These are phyloP conservation scores for Phortica okadai DNA, from an alignment of 2,888 invertebrate species.

Conservation along the genomic window DNA sequence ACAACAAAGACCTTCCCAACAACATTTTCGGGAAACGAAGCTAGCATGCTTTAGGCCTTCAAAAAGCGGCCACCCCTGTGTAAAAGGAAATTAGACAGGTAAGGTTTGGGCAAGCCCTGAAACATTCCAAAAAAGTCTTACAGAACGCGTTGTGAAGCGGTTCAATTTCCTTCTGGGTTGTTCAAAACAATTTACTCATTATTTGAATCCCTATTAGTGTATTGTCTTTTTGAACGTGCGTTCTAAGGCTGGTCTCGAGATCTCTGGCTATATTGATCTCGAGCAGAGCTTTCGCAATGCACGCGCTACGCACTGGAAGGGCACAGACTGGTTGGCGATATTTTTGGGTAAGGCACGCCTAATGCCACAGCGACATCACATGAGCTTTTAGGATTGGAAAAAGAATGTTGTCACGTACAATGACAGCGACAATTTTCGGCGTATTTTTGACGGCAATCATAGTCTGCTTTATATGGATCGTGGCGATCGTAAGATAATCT, in stretches of 20 bases:
- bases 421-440: conserved; percentile 49
- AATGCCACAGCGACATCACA: conserved; percentile 38
- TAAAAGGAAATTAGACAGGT: too few species aligned
- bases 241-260: conserved; percentile 44
- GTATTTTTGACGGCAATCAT: conserved; percentile 41
- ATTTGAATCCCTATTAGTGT: conserved; percentile 39
- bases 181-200: not conserved
- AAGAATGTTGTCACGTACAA: conserved; percentile 40
- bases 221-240: conserved; percentile 55
- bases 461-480: conserved; percentile 52
- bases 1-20: too few species aligned
- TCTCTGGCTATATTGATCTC: conserved; percentile 55
- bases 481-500: conserved; percentile 55
- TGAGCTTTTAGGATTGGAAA: conserved; percentile 55
- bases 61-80: too few species aligned
- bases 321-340: conserved; percentile 49
- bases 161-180: too few species aligned
- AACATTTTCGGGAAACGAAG: too few species aligned
- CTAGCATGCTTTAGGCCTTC: too few species aligned
- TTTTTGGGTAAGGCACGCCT: conserved; percentile 49
- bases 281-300: conserved; percentile 49
- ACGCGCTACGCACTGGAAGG: conserved; percentile 11
- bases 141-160: too few species aligned
- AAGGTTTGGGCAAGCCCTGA: too few species aligned
- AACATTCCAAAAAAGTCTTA: too few species aligned